Base-by-base conservation (phyloP, 2,797 vertebrate genomes). In the Phrynocephalus vlangalii region DNA sequence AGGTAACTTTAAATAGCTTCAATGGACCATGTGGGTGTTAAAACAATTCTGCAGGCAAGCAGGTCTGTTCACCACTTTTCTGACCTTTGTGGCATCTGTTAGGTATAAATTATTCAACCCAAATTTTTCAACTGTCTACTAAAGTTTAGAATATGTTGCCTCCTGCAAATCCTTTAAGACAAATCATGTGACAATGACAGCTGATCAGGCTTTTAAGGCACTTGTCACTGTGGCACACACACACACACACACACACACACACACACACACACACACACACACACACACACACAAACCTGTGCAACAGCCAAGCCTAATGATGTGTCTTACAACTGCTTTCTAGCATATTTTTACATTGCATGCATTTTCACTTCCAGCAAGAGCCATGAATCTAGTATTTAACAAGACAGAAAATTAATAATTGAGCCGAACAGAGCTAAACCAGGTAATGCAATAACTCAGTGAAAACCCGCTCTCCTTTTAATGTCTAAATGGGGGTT, bases 371-470 rank as follows among this genome's bases (percentile, higher is more conserved):
- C 95, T 95, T 95, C 76, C 92, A 94, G 93, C 85, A 91, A 96
- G 95, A 95, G 91, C 92, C 94, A 96, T 90, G 93, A 96, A 95
- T 95, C 94, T 92, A 93, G 91, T 95, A 95, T 95, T 95, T 96
- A 96, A 94, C 96, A 91, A 95, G 96, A 96, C 90, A 96, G 95
- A 93, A 90, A 96, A 97, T 99, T 96, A 98, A 98, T 99, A 98
- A 98, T 98, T 98, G 96, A 99, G 89, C 82, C 84, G 92, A 94
- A 95, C 97, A 96, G 97, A 63, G 97, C 98, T 98, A 98, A 97
- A 97, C 97, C 98, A 99, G 98, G 98, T 99, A 98, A 98, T 96
- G 95, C 97, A 97, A 97, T 98, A 97, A 97, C 97, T 97, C 95
- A 91, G 93, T 24, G 94, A 92, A 96, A 95, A 96, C 92, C 96